These are phyloP conservation scores for Aleadryas rufinucha DNA, from an alignment of 2,113 vertebrate genomes.

Conservation along the genomic window DNA sequence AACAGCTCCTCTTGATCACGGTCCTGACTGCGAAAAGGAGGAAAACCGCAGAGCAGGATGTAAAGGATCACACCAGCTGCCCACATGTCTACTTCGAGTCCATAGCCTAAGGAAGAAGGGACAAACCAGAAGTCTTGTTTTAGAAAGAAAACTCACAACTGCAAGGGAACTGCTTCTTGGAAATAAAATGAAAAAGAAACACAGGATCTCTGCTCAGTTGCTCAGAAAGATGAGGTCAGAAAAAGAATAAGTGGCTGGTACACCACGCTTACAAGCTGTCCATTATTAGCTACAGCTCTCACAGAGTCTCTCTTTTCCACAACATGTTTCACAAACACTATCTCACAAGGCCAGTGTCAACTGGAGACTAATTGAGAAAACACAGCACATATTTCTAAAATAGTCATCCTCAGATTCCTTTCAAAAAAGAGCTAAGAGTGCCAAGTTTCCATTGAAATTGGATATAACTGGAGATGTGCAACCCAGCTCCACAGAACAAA, in stretches of 20 bases:
- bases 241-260: neutral
- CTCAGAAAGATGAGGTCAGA: neutral
- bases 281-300: neutral
- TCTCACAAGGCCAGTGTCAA: neutral
- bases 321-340: neutral
- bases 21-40: conserved; percentile 91
- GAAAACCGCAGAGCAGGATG: conserved; percentile 92
- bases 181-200: neutral
- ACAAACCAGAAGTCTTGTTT: neutral
- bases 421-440: neutral
- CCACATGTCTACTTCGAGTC: conserved; percentile 94
- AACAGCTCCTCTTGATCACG: conserved; percentile 94
- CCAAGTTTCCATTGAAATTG: conserved; percentile 30
- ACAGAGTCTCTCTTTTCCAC: neutral
- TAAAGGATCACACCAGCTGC: conserved; percentile 95
- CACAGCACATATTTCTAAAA: neutral
- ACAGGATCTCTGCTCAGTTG: neutral
- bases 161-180: neutral
- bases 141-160: neutral
- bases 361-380: neutral
- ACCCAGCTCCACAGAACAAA: neutral
- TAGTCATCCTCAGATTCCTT: neutral
- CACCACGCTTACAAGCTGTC: neutral
- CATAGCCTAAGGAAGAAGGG: conserved; percentile 80
- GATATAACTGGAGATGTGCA: neutral